Conservation (phyloP, 2,797 vertebrate species). For the Malurus splendens region DNA sequence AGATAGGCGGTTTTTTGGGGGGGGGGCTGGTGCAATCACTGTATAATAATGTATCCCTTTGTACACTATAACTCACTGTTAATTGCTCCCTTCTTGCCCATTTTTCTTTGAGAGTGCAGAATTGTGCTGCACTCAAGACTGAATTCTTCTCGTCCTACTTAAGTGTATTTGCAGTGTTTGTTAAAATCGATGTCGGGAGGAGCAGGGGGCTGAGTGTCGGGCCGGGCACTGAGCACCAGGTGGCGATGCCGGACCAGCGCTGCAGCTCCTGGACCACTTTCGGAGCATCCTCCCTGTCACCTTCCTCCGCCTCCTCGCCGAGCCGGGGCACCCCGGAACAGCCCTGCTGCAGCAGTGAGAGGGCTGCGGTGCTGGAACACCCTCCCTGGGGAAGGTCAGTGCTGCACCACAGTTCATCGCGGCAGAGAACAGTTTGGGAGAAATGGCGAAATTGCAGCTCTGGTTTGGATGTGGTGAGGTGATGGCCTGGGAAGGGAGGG, state of each 20-base stretch:
- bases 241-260: slow-evolving; percentile 16
- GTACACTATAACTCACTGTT: background rate
- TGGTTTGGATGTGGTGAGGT: background rate
- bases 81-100: background rate
- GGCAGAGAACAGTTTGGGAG: background rate
- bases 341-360: background rate
- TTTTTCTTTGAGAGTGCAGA: background rate
- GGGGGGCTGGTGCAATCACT: background rate
- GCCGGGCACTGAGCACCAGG: background rate
- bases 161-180: background rate
- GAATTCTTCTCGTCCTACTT: background rate
- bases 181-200: background rate
- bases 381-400: background rate
- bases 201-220: background rate
- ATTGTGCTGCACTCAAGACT: background rate
- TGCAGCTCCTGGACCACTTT: background rate
- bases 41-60: accelerated
- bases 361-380: background rate
- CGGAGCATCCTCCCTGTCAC: background rate
- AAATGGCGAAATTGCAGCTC: accelerated
- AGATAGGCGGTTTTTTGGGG: too few relatives aligned
- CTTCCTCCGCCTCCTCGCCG: background rate
- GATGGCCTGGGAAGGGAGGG: background rate
- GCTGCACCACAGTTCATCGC: background rate
- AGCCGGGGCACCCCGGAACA: accelerated